A percentile compares a stretch with the other conserved stretches of the same genome.
Conservation (phyloP, 2,888 invertebrate genomes). For the Resseliella maxima region DNA sequence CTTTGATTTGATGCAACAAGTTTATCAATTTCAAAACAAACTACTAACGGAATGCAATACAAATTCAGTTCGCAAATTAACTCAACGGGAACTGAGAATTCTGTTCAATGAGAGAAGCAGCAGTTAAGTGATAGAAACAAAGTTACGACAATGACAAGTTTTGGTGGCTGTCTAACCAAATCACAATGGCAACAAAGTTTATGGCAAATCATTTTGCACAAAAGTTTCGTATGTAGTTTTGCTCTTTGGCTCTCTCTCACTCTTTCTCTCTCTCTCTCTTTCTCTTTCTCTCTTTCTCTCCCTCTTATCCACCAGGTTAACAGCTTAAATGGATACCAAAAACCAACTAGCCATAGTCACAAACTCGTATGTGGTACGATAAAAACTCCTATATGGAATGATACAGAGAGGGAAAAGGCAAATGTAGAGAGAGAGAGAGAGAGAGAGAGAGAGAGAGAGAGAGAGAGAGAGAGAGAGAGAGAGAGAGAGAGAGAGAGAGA, state of each 20-base stretch:
- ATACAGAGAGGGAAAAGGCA: too few relatives aligned
- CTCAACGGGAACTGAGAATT: too few relatives aligned
- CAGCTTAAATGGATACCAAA: background rate
- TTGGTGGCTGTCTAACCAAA: conserved; percentile 26
- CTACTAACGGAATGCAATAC: background rate
- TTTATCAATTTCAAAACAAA: conserved; percentile 23
- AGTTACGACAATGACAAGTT: conserved; percentile 32
- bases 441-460: too few relatives aligned
- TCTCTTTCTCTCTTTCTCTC: too few relatives aligned
- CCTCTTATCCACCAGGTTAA: background rate
- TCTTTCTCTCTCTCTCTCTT: too few relatives aligned
- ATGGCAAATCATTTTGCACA: background rate
- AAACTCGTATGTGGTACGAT: background rate
- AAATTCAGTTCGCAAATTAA: too few relatives aligned
- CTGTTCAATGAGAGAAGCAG: background rate
- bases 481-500: too few relatives aligned
- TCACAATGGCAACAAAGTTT: conserved; percentile 48
- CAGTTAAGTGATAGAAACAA: background rate
- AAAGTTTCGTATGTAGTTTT: conserved; percentile 33
- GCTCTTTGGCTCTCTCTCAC: too few relatives aligned
- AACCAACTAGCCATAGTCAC: background rate
- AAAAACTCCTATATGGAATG: too few relatives aligned
- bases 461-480: too few relatives aligned
- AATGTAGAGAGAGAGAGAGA: too few relatives aligned
- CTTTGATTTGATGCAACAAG: conserved; percentile 44